A percentile compares a stretch with the other conserved stretches of the same genome.
Evolutionary conservation across 2,888 invertebrate genomes (phyloP).

Genomic region (Choreutis nemorana): DNA sequence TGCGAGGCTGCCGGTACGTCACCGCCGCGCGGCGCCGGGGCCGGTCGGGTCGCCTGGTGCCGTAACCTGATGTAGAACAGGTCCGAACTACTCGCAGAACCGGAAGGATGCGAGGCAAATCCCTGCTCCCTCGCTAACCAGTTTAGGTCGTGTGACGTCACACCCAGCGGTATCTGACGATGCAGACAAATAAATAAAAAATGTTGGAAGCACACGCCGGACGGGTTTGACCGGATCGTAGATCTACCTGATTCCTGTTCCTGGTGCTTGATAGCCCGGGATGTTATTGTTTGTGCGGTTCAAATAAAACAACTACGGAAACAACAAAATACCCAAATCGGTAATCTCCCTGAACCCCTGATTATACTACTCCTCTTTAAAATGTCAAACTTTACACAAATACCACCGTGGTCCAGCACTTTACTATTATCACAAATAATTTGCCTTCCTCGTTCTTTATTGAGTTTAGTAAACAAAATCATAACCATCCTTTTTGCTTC

Average conservation of each 20-base stretch:
- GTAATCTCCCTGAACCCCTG: no score
- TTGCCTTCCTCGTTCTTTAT: no score
- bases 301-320: constrained; percentile 1
- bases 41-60: constrained; percentile 34
- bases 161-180: constrained; percentile 62
- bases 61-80: constrained; percentile 61
- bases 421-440: no score
- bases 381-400: no score
- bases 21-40: constrained; percentile 26
- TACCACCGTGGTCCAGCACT: no score
- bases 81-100: constrained; percentile 61
- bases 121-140: constrained; percentile 66
- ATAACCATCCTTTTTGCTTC: no score
- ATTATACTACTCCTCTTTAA: no score
- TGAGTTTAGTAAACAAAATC: no score
- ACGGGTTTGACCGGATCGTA: constrained; percentile 66
- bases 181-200: constrained; percentile 67
- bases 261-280: constrained; percentile 40
- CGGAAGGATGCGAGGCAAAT: constrained; percentile 66
- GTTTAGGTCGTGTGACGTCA: constrained; percentile 66
- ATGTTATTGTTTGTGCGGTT: constrained; percentile 7
- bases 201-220: constrained; percentile 65
- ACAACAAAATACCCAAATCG: no score
- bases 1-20: constrained; percentile 24
- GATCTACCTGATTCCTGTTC: constrained; percentile 67